Evolutionary conservation across 2,113 vertebrate species (phyloP).

Genomic region (Gambusia affinis): DNA sequence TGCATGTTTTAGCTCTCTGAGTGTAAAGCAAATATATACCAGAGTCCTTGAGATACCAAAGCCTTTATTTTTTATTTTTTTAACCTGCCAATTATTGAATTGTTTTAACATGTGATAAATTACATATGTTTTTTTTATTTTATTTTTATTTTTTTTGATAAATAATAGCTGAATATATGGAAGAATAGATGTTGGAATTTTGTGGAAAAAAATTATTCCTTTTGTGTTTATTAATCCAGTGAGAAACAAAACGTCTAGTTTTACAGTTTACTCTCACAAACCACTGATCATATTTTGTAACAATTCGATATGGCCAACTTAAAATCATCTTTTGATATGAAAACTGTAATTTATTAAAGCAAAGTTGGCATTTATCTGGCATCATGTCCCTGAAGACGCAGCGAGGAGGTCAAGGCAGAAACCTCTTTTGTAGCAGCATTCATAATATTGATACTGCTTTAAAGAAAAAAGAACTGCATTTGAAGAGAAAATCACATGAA

Average conservation of each 20-base stretch:
- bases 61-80: neutral
- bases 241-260: neutral
- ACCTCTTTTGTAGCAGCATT: neutral
- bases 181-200: neutral
- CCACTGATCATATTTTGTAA: neutral
- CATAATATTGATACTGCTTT: neutral
- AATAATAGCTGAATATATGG: neutral
- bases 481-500: neutral
- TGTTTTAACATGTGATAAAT: neutral
- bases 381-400: neutral
- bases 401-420: neutral
- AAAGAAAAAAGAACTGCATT: neutral
- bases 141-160: neutral
- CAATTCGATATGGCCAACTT: neutral
- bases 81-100: neutral
- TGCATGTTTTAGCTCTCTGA: slow-evolving; percentile 40
- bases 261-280: neutral
- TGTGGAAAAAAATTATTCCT: neutral
- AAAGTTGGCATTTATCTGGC: neutral
- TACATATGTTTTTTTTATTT: too few species aligned
- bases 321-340: neutral
- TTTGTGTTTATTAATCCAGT: neutral
- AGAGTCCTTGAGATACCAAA: neutral
- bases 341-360: neutral
- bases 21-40: neutral